Evolutionary conservation across 1,140 invertebrate species (phyloP), one percentile per base, ranked within the genome.

Genomic region (Zaprionus ghesquierei): DNA sequence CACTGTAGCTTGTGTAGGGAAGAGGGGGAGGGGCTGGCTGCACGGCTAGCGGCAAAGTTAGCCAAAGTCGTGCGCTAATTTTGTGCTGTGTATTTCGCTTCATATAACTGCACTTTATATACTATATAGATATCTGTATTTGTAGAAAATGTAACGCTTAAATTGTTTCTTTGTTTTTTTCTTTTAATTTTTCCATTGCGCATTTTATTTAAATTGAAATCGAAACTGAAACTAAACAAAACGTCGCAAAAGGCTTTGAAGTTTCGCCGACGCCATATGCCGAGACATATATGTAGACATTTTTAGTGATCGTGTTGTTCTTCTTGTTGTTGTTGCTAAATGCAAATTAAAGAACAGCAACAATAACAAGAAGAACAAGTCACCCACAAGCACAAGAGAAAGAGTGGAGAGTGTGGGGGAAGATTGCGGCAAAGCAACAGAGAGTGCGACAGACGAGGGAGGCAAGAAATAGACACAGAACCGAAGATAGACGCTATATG

Each of bases 341-440:
- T 87, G 84, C 82, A 87, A 87, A 87, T 87, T 79, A 79, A 81
- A 75, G 78, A 69, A 77, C 72, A 69, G 55, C 46, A 80, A 69
- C 46, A 38, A 33, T 56, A 61, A 33, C 51, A 70, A 59, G 46
- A 68, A 66, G 22, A 75, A 63, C 54, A 62, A 62, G 22, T 68
- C 70, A 73, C 70, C 70, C 70, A 69, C 70, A 69, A 72, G 44
- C 29, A 18, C 44, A 27, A 33, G 23, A 20, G 18, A 20, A 46
- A 46, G 3, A 18, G n/a, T n/a, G n/a, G 25, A 29, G 15, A 33
- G 22, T 22, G 46, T n/a, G n/a, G 25, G 20, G 15, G 54, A n/a
- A n/a, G 46, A 33, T 27, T n/a, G 5, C 20, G 10, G 13, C 18
- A 8, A 9, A 27, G 56, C 3, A 23, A 12, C 35, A 2, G 18